These are phyloP conservation scores for Hypotaenidia philippensis DNA, from an alignment of 2,797 vertebrate genomes.

Conservation along the genomic window DNA sequence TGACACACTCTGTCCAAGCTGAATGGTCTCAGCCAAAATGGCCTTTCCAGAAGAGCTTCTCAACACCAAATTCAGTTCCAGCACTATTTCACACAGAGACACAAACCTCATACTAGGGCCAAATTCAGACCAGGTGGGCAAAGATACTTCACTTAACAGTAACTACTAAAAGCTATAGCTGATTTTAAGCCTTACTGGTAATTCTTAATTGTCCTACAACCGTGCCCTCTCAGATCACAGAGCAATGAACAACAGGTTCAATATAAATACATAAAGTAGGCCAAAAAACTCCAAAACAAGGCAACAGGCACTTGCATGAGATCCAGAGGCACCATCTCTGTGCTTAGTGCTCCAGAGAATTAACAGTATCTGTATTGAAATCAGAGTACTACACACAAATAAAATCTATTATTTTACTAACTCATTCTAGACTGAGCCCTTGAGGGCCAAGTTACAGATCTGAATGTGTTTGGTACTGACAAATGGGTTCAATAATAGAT, in stretches of 20 bases:
- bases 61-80: not conserved
- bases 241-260: not conserved
- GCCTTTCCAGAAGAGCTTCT: not conserved
- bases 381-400: not conserved
- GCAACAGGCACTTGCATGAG: not conserved
- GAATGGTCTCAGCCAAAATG: accelerated
- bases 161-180: not conserved
- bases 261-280: not conserved
- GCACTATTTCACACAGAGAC: not conserved
- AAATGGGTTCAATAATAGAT: conserved; percentile 38
- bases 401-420: conserved; percentile 32
- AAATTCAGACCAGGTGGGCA: not conserved
- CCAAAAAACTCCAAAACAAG: not conserved
- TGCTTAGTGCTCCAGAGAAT: not conserved
- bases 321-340: not conserved
- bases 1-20: accelerated
- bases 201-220: not conserved
- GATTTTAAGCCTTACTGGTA: not conserved
- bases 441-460: not conserved
- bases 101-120: not conserved
- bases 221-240: not conserved
- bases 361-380: not conserved
- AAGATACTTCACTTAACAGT: not conserved
- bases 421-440: conserved; percentile 1
- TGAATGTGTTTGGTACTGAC: not conserved